A percentile compares a stretch with the other conserved stretches of the same genome.
These are phyloP conservation scores for Artemia sp. DNA, from an alignment of 2,888 invertebrate species.

Conservation along the genomic window DNA sequence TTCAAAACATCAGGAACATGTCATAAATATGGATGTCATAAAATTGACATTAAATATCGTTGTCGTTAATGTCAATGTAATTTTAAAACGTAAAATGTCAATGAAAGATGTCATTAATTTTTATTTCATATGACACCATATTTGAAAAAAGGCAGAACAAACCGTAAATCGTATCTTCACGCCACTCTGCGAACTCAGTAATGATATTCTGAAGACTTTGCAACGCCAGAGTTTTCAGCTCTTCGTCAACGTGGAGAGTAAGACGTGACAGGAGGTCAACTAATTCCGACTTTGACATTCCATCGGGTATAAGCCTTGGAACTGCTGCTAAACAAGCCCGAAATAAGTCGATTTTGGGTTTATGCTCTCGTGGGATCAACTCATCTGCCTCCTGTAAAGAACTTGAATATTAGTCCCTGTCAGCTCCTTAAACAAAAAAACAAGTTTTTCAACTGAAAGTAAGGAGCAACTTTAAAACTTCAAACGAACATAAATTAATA, in stretches of 20 bases:
- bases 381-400: conserved; percentile 54
- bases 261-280: conserved; percentile 83
- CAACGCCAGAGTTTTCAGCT: conserved; percentile 76
- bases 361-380: conserved; percentile 83
- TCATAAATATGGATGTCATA: no score
- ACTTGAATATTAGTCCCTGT: no score
- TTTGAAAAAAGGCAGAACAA: conserved; percentile 18
- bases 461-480: no score
- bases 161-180: conserved; percentile 72
- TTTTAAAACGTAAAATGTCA: no score
- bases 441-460: no score
- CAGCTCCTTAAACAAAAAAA: no score
- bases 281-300: conserved; percentile 82
- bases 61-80: no score
- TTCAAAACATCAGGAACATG: no score
- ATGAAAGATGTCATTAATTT: neutral
- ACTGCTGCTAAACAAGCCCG: conserved; percentile 97
- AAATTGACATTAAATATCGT: no score
- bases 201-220: conserved; percentile 89
- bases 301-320: conserved; percentile 89
- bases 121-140: neutral
- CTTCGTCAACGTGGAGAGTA: conserved; percentile 97
- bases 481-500: no score
- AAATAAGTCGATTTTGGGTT: conserved; percentile 92
- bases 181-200: conserved; percentile 90